These are phyloP conservation scores for Garra rufa DNA, from an alignment of 2,113 vertebrate genomes.

Conservation along the genomic window DNA sequence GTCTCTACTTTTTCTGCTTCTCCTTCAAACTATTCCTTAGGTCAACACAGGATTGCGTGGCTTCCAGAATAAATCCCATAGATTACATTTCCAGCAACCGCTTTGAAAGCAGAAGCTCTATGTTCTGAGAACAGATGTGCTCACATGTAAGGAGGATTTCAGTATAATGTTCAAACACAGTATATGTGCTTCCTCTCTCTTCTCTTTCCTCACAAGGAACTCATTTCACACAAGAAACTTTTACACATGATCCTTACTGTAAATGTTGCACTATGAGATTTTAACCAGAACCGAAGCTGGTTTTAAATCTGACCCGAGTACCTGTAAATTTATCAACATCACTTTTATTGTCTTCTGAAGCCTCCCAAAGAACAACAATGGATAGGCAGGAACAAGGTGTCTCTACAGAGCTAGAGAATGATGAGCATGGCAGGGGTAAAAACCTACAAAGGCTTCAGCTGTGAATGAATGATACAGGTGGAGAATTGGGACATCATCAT, in stretches of 20 bases:
- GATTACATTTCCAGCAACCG: conserved; percentile 51
- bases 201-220: neutral
- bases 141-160: conserved; percentile 39
- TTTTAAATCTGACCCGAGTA: neutral
- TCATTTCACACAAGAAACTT: neutral
- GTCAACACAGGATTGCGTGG: conserved; percentile 39
- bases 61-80: conserved; percentile 49
- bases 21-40: conserved; percentile 1
- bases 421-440: conserved; percentile 61
- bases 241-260: neutral
- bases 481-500: conserved; percentile 72
- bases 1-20: neutral
- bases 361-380: neutral
- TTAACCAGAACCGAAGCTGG: neutral
- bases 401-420: conserved; percentile 47
- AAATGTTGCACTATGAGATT: neutral
- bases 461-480: conserved; percentile 58
- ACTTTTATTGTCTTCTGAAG: neutral
- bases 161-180: conserved; percentile 54
- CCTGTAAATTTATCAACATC: neutral
- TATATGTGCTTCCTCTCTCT: neutral
- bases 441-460: conserved; percentile 52
- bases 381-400: neutral
- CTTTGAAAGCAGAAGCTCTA: conserved; percentile 41
- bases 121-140: conserved; percentile 53